These are phyloP conservation scores for Zaprionus ghesquierei DNA, from an alignment of 1,140 invertebrate species.

Conservation along the genomic window DNA sequence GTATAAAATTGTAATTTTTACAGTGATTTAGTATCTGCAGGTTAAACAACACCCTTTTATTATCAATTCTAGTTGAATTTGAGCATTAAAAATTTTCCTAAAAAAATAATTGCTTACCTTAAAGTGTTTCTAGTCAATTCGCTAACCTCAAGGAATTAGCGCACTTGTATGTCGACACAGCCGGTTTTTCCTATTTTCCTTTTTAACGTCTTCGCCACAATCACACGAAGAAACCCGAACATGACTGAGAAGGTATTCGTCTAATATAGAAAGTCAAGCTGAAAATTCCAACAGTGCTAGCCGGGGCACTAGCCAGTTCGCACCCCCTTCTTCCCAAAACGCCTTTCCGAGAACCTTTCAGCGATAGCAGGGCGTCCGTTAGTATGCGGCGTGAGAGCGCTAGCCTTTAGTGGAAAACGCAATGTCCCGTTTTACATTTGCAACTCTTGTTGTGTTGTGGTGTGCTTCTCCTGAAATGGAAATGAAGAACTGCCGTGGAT, in stretches of 20 bases:
- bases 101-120: neutral
- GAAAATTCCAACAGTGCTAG: slow-evolving; percentile 27
- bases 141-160: neutral
- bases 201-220: slow-evolving; percentile 7
- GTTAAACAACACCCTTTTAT: neutral
- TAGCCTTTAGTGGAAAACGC: slow-evolving; percentile 54
- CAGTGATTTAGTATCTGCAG: no score
- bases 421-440: slow-evolving; percentile 75
- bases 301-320: slow-evolving; percentile 44
- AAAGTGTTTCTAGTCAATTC: neutral
- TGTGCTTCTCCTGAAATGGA: slow-evolving; percentile 56
- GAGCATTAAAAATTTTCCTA: neutral
- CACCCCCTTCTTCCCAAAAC: neutral
- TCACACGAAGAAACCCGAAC: slow-evolving; percentile 49
- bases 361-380: slow-evolving; percentile 1
- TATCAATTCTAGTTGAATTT: neutral
- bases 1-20: no score
- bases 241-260: slow-evolving; percentile 32
- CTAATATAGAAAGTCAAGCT: slow-evolving; percentile 7
- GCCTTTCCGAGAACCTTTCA: neutral
- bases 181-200: slow-evolving; percentile 8
- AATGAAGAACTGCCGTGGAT: slow-evolving; percentile 33
- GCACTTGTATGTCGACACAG: slow-evolving; percentile 1
- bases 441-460: slow-evolving; percentile 58
- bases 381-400: slow-evolving; percentile 8